These are phyloP conservation scores for Excalfactoria chinensis DNA, from an alignment of 2,113 vertebrate species.

Conservation along the genomic window DNA sequence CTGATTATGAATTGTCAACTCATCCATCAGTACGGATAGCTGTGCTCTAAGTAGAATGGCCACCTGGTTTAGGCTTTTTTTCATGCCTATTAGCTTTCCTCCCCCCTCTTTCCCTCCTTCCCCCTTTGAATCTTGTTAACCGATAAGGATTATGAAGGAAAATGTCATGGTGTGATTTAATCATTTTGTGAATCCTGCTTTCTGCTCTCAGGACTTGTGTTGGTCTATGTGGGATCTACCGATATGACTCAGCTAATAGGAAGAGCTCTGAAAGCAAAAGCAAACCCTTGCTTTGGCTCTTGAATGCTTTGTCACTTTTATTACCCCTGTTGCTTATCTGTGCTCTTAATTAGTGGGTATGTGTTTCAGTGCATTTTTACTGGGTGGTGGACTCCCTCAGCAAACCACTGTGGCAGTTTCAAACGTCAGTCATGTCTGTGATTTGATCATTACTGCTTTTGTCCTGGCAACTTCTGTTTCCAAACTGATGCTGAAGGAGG, in stretches of 20 bases:
- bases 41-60: not conserved
- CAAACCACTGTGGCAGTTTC: not conserved
- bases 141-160: not conserved
- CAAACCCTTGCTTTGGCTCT: not conserved
- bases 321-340: not conserved
- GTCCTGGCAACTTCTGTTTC: not conserved
- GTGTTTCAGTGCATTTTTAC: not conserved
- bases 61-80: not conserved
- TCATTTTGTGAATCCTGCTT: not conserved
- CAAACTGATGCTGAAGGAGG: not conserved
- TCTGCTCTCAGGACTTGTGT: not conserved
- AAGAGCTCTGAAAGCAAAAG: not conserved
- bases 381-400: not conserved
- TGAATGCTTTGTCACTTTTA: not conserved
- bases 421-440: no score
- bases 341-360: not conserved
- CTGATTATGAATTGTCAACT: not conserved
- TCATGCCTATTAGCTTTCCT: not conserved
- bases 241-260: conserved; percentile 28
- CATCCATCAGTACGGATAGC: not conserved
- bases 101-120: not conserved
- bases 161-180: not conserved
- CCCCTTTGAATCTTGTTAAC: not conserved
- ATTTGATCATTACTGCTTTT: not conserved
- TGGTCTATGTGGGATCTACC: not conserved